phyloP scores from a whole-genome alignment of 2,113 vertebrate genomes.

The Lepisosteus oculatus region DNA sequence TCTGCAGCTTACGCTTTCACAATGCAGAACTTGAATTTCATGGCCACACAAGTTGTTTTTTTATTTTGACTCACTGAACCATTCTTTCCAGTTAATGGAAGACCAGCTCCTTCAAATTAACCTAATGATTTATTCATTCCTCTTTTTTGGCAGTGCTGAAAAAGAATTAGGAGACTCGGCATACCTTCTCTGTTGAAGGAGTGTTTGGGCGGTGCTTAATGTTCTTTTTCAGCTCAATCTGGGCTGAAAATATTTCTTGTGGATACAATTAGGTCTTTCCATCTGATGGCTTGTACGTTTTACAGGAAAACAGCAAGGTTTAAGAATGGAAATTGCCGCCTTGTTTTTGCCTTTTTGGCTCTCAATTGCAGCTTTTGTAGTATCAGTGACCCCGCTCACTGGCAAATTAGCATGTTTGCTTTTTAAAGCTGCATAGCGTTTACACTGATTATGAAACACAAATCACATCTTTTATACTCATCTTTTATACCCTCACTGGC shows the following conservation, averaged over 20 bases:
- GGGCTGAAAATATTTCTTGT: slow-evolving; percentile 22
- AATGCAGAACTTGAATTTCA: too few species aligned
- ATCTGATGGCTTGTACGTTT: slow-evolving; percentile 12
- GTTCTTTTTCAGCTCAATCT: slow-evolving; percentile 48
- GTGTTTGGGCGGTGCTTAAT: slow-evolving; percentile 38
- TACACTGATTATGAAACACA: neutral
- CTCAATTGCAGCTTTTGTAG: slow-evolving; percentile 5
- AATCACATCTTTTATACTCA: too few species aligned
- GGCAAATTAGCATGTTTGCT: neutral
- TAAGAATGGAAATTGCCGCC: slow-evolving; percentile 2
- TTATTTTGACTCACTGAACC: too few species aligned
- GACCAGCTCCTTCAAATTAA: neutral
- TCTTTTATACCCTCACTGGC: too few species aligned
- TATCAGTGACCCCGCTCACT: slow-evolving; percentile 12
- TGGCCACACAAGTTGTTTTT: too few species aligned
- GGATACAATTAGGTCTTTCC: slow-evolving; percentile 41
- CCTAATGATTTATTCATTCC: slow-evolving; percentile 57
- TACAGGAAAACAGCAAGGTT: neutral
- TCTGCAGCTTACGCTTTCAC: too few species aligned
- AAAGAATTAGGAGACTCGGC: slow-evolving; percentile 48
- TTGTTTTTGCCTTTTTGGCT: neutral
- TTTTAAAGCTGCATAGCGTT: slow-evolving; percentile 9
- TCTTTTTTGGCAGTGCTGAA: slow-evolving; percentile 49
- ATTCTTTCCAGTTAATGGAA: too few species aligned
- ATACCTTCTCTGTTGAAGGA: slow-evolving; percentile 47